Evolutionary conservation across 1,140 invertebrate genomes (phyloP).

Genomic region (Triops cancriformis): DNA sequence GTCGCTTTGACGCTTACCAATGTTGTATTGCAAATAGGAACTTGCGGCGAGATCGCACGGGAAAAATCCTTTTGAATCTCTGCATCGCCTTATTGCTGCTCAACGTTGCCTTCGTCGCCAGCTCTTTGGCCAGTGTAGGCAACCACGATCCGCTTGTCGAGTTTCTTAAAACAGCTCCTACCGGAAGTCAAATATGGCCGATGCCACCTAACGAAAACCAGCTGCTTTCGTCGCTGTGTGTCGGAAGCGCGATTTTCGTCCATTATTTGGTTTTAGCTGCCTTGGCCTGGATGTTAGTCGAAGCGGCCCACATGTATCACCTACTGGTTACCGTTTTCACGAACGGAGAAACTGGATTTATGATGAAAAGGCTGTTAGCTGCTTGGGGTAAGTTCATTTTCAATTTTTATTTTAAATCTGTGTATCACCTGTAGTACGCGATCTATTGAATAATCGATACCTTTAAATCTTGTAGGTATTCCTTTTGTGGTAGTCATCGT

Average conservation of each 20-base stretch:
- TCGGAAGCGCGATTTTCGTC: conserved; percentile 38
- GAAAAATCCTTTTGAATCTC: conserved; percentile 48
- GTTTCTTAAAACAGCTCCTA: not conserved
- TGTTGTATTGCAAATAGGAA: conserved; percentile 37
- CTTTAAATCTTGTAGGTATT: conserved; percentile 37
- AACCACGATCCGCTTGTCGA: not conserved
- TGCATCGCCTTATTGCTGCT: conserved; percentile 44
- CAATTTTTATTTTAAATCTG: not conserved
- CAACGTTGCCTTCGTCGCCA: conserved; percentile 43
- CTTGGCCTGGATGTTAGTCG: conserved; percentile 48
- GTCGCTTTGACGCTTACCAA: not conserved
- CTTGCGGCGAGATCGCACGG: conserved; percentile 45
- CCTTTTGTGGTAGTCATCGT: conserved; percentile 34
- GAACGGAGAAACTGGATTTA: conserved; percentile 43
- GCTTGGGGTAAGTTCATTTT: conserved; percentile 45
- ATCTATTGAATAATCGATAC: conserved; percentile 15
- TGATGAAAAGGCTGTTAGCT: conserved; percentile 44
- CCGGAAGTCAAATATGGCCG: conserved; percentile 14
- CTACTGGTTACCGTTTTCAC: conserved; percentile 49
- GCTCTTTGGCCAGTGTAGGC: conserved; percentile 31
- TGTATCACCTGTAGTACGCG: not conserved
- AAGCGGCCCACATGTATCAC: conserved; percentile 49
- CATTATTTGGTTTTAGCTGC: conserved; percentile 46
- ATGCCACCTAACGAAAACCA: not conserved
- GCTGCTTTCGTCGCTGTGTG: conserved; percentile 34